A percentile compares a stretch with the other conserved stretches of the same genome.
These are phyloP conservation scores for Lathronympha strigana DNA, from an alignment of 2,888 invertebrate species.

Conservation along the genomic window DNA sequence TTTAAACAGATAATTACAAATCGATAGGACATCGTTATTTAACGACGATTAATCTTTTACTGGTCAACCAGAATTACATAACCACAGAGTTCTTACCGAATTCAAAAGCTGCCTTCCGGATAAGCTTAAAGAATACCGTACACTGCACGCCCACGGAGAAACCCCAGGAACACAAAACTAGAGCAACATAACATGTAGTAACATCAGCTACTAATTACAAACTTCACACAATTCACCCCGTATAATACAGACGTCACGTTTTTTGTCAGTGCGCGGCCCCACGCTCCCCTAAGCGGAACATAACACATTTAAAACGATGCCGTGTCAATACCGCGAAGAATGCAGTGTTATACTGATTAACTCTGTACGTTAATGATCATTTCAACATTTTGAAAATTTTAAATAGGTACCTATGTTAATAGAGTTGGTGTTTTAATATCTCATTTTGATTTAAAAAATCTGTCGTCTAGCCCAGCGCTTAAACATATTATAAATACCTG, in stretches of 20 bases:
- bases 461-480: no score
- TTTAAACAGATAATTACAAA: no score
- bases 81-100: not conserved
- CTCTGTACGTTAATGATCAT: not conserved
- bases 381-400: not conserved
- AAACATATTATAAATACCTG: no score
- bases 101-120: not conserved
- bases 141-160: not conserved
- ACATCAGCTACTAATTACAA: constrained; percentile 34
- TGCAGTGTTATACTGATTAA: constrained; percentile 7
- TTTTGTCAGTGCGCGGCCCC: constrained; percentile 54
- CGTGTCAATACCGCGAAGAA: constrained; percentile 41
- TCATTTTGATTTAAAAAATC: no score
- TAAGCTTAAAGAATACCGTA: not conserved
- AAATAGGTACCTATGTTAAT: not conserved
- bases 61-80: no score
- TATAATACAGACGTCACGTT: constrained; percentile 70
- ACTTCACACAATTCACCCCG: constrained; percentile 39
- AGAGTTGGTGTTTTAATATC: not conserved
- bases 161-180: constrained; percentile 4
- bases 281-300: constrained; percentile 58
- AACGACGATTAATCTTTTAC: no score
- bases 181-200: constrained; percentile 18
- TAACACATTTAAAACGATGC: constrained; percentile 65
- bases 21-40: no score